phyloP scores from a whole-genome alignment of 1,140 invertebrate species.

The Bacillus rossius region DNA sequence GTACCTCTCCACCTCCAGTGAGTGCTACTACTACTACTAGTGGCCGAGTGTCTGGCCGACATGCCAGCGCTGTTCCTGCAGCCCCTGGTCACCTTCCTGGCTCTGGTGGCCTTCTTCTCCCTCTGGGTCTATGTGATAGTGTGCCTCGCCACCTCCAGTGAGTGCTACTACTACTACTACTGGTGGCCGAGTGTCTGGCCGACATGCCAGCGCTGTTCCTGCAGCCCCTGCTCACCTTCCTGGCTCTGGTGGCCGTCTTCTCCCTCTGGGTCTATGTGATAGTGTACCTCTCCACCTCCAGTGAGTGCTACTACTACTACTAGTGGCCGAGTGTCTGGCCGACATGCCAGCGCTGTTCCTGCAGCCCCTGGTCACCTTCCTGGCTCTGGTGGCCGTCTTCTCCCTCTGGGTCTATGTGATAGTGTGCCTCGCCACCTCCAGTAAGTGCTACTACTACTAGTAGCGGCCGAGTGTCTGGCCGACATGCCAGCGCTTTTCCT shows the following conservation, averaged over 20 bases:
- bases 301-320: too few relatives aligned
- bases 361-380: constrained; percentile 82
- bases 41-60: too few relatives aligned
- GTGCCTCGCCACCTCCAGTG: constrained; percentile 63
- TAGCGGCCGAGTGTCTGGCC: too few relatives aligned
- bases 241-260: constrained; percentile 71
- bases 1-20: constrained; percentile 63
- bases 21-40: too few relatives aligned
- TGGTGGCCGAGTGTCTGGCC: too few relatives aligned
- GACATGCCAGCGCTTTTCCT: constrained; percentile 80
- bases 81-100: constrained; percentile 78
- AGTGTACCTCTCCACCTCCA: constrained; percentile 59
- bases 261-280: constrained; percentile 81
- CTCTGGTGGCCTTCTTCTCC: constrained; percentile 69
- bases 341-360: constrained; percentile 80
- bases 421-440: constrained; percentile 59
- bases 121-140: constrained; percentile 81
- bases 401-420: constrained; percentile 81
- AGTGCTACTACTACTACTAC: too few relatives aligned
- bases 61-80: constrained; percentile 84
- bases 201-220: constrained; percentile 80
- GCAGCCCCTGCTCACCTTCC: constrained; percentile 82
- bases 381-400: constrained; percentile 71
- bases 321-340: too few relatives aligned
- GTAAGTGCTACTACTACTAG: too few relatives aligned